Evolutionary conservation across 2,797 vertebrate species (phyloP), one percentile per base, ranked within the genome.

Genomic region (Squalus acanthias): DNA sequence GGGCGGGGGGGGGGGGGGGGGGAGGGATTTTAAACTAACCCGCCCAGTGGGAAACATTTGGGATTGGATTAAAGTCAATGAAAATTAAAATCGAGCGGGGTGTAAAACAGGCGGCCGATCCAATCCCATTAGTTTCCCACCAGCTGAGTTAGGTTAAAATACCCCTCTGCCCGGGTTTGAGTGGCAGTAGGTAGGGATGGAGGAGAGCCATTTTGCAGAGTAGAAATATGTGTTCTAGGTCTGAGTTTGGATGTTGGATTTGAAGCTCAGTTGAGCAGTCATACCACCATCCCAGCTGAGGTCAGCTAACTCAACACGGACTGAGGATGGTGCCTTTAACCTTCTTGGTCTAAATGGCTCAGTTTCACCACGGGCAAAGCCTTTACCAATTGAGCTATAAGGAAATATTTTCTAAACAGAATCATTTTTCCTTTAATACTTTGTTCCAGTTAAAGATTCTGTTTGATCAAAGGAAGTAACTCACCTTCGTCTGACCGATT

Each of bases 401-500:
- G 79, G 39, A 85, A 85, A 46, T 39, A 82, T 85, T 46, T 85
- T 85, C 39, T 85, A 50, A 79, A 85, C 39, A 24, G 7, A 85
- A 50, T 5, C 22, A 85, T 24, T 22, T 24, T 85, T 50, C 6
- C 46, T 85, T 85, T 85, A 22, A 85, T 50, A 85, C 39, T 50
- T 85, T 85, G 46, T 85, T 39, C 76, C 15, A 15, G 13, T 92
- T 69, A 24, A 93, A 67, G 63, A 93, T 46, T 39, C 22, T 93
- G 20, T 69, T 50, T 8, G 17, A 76, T 39, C 24, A 82, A 88
- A 17, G 60, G 0, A 60, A 79, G 96, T 69, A 96, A 97, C 97
- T 24, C 98, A 98, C 98, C 98, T 97, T 96, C 96, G 97, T 65
- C 97, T 97, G 96, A 97, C 96, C 0, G 98, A 97, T 65, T 97